These are phyloP conservation scores for Callionymus lyra DNA, from an alignment of 2,113 vertebrate species.

Conservation along the genomic window DNA sequence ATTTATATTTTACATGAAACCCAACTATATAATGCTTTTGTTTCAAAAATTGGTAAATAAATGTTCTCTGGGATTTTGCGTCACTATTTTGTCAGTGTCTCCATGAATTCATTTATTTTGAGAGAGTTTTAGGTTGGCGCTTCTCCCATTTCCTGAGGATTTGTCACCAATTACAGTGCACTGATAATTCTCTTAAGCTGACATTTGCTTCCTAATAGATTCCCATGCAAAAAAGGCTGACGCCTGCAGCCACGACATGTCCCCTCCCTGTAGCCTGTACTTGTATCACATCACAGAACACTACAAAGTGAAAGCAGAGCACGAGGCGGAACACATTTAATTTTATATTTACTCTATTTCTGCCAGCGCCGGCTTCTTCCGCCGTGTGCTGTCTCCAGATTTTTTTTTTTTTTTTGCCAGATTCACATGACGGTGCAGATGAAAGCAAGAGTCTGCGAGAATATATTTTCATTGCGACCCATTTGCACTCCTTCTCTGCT, in stretches of 20 bases:
- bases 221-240: conserved; percentile 17
- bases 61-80: too few species aligned
- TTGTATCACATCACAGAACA: conserved; percentile 18
- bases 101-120: too few species aligned
- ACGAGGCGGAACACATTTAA: conserved; percentile 15
- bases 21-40: too few species aligned
- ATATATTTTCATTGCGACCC: conserved; percentile 20
- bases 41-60: too few species aligned
- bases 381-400: conserved; percentile 8
- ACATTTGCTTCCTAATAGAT: conserved; percentile 30
- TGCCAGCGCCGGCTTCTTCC: neutral
- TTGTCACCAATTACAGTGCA: conserved; percentile 23
- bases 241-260: conserved; percentile 20
- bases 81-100: too few species aligned
- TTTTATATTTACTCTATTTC: conserved; percentile 21
- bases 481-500: conserved; percentile 19
- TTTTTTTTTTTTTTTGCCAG: too few species aligned
- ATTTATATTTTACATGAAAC: too few species aligned
- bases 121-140: neutral
- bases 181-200: conserved; percentile 12
- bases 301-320: conserved; percentile 28
- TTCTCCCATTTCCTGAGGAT: conserved; percentile 5
- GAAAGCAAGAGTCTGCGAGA: conserved; percentile 29
- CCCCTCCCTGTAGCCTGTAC: conserved; percentile 30
- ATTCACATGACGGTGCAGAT: conserved; percentile 35